These are phyloP conservation scores for Escarpia spicata DNA, from an alignment of 2,888 invertebrate genomes.

Conservation along the genomic window DNA sequence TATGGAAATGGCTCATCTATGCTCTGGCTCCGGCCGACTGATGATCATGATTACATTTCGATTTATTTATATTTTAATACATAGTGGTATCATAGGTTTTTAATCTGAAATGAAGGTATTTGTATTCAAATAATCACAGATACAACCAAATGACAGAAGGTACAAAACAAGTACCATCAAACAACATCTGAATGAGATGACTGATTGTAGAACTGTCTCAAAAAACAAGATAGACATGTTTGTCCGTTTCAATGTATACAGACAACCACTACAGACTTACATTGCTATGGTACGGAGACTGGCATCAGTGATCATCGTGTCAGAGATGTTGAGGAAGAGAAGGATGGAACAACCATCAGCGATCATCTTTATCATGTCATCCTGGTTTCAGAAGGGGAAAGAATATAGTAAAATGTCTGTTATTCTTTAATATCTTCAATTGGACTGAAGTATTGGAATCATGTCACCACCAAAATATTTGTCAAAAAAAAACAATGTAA, in stretches of 20 bases:
- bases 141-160: neutral
- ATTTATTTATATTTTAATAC: no score
- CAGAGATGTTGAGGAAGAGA: slow-evolving; percentile 63
- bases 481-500: neutral
- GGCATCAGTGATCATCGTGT: slow-evolving; percentile 62
- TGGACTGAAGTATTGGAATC: no score
- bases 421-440: no score
- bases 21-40: no score
- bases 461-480: no score
- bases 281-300: slow-evolving; percentile 57
- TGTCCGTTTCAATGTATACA: no score
- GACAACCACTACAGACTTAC: slow-evolving; percentile 47
- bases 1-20: no score
- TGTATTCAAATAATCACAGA: no score
- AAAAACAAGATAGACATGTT: no score
- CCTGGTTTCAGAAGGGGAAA: slow-evolving; percentile 46
- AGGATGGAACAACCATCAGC: slow-evolving; percentile 62
- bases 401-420: neutral
- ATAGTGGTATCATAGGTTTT: no score
- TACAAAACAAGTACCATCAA: neutral
- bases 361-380: slow-evolving; percentile 59
- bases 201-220: neutral
- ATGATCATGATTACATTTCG: no score
- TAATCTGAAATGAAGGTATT: no score
- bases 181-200: neutral